Evolutionary conservation across 2,888 invertebrate species (phyloP), one percentile per base, ranked within the genome.

Genomic region (Ochropleura plecta): DNA sequence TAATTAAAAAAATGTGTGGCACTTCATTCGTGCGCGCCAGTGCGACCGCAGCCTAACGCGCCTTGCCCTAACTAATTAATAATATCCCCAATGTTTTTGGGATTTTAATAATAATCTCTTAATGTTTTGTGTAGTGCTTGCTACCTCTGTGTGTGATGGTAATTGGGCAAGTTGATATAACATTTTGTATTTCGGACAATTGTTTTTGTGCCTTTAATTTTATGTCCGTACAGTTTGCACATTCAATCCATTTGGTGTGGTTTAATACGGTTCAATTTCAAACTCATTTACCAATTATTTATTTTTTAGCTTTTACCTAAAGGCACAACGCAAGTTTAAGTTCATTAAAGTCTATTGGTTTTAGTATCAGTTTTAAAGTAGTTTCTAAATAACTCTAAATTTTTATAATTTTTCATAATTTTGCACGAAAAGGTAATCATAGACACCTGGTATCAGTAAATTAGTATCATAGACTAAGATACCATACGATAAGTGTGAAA

Each of bases 1-100:
- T 94, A 95, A 95, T 96, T 95, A 95, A 95, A 96, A 96, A 96
- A 96, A 95, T 94, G 92, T 95, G 95, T 95, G 95, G 92, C 95
- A 95, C 93, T 95, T 95, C 95, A 95, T 95, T 94, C 90, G 92
- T 88, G 91, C 91, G 88, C 88, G 87, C 76, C 92, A 90, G 92
- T 87, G 90, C 80, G 92, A 93, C 94, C 93, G 88, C 92, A 90
- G 86, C 89, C 87, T 87, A 85, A 83, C 82, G 85, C 84, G 86
- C 86, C 89, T 89, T 90, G 88, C 91, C 92, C 90, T 89, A 88
- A 90, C 92, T 94, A 93, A 95, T 95, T 95, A 94, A 94, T 94
- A 94, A 92, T 93, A 91, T 91, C 88, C 89, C 86, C 85, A 88
- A 87, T 87, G 87, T 92, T 82, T 82, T 93, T 90, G 90, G 92